Conservation (phyloP, 2,888 invertebrate species). For the Hirtodrosophila cameraria region DNA sequence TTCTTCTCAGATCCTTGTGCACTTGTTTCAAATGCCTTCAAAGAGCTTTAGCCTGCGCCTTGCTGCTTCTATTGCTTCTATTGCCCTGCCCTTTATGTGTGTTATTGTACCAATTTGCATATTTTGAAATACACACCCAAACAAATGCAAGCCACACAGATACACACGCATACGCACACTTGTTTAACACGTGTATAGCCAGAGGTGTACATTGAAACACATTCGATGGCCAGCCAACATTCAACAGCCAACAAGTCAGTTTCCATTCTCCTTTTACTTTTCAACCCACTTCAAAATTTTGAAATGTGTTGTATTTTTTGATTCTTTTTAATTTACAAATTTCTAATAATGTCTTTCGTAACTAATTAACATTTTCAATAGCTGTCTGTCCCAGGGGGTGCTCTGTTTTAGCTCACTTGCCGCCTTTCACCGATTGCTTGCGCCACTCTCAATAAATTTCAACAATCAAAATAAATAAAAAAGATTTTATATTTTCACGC, state of each 20-base stretch:
- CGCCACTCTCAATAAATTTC: slow-evolving; percentile 40
- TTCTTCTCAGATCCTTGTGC: neutral
- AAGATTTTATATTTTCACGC: slow-evolving; percentile 35
- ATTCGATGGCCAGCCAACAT: slow-evolving; percentile 26
- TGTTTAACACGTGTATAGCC: slow-evolving; percentile 31
- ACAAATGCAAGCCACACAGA: slow-evolving; percentile 13
- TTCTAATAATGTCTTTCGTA: neutral
- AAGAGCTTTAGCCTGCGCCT: slow-evolving; percentile 9
- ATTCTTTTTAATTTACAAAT: neutral
- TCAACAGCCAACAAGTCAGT: slow-evolving; percentile 52
- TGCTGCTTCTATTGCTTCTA: neutral
- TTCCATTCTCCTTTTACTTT: neutral
- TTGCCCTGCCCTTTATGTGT: slow-evolving; percentile 11
- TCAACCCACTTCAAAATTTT: slow-evolving; percentile 15
- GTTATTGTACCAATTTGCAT: slow-evolving; percentile 60
- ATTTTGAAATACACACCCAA: slow-evolving; percentile 38
- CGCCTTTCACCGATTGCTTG: slow-evolving; percentile 10
- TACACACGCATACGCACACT: neutral
- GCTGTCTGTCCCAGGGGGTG: neutral
- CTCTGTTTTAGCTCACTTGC: slow-evolving; percentile 8
- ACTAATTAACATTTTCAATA: slow-evolving; percentile 22
- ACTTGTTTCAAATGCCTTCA: slow-evolving; percentile 18
- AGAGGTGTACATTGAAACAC: slow-evolving; percentile 35
- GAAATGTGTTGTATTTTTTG: slow-evolving; percentile 11
- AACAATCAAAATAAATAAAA: slow-evolving; percentile 54